These are phyloP conservation scores for Zoroaster sp. DNA, from an alignment of 53 echinoderm and acorn worm species.

Conservation along the genomic window DNA sequence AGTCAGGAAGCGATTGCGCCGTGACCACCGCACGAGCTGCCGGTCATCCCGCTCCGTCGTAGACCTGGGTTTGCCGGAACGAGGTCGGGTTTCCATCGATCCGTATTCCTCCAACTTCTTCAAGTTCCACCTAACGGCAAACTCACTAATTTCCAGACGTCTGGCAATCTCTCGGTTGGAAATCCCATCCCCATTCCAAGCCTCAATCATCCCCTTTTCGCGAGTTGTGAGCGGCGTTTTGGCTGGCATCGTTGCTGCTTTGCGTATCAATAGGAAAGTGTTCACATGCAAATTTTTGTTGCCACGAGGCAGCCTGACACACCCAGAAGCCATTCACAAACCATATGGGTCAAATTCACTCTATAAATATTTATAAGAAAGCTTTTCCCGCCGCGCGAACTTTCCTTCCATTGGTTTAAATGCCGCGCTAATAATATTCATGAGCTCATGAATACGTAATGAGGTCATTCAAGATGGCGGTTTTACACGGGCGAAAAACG, in stretches of 20 bases:
- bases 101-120: neutral
- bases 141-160: neutral
- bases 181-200: neutral
- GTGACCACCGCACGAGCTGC: neutral
- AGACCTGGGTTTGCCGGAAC: slow-evolving; percentile 2
- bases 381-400: slow-evolving; percentile 10
- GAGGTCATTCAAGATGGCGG: slow-evolving; percentile 19
- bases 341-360: neutral
- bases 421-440: slow-evolving; percentile 3
- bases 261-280: neutral
- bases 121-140: neutral
- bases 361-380: neutral
- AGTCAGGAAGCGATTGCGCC: slow-evolving; percentile 8
- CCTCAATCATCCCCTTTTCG: slow-evolving; percentile 31
- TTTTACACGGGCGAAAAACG: slow-evolving; percentile 5
- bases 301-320: too few relatives aligned
- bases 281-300: slow-evolving; percentile 1
- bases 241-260: neutral
- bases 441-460: slow-evolving; percentile 14
- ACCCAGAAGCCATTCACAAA: neutral
- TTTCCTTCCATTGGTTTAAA: slow-evolving; percentile 10
- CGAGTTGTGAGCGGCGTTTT: neutral
- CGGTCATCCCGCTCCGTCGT: slow-evolving; percentile 5
- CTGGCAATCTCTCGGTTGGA: slow-evolving; percentile 19
- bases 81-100: neutral